A percentile compares a stretch with the other conserved stretches of the same genome.
Evolutionary conservation across 2,888 invertebrate species (phyloP).

Genomic region (Drosophila cognata): DNA sequence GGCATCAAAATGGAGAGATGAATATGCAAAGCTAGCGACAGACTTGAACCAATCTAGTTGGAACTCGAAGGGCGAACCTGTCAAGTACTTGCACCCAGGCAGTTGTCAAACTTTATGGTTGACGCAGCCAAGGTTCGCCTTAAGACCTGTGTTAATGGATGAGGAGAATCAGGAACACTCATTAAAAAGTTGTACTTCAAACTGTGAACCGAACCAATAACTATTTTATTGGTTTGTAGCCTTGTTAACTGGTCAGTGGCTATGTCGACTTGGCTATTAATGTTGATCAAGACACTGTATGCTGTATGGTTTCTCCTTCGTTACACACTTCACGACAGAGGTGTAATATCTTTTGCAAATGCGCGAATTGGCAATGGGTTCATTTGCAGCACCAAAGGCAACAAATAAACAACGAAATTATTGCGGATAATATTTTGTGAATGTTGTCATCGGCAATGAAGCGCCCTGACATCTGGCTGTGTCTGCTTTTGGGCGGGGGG

Average conservation of each 20-base stretch:
- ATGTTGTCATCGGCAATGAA: background rate
- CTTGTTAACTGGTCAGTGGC: background rate
- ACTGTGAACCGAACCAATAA: background rate
- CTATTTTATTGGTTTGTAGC: background rate
- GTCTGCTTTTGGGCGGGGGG: background rate
- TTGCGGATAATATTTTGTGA: background rate
- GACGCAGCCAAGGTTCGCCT: background rate
- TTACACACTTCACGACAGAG: background rate
- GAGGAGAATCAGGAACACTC: background rate
- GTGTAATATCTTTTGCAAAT: background rate
- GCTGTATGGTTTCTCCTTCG: background rate
- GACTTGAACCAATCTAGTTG: too few relatives aligned
- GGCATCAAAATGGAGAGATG: too few relatives aligned
- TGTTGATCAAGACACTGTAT: background rate
- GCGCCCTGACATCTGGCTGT: background rate
- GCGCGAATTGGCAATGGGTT: background rate
- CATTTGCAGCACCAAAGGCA: background rate
- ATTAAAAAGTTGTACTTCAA: background rate
- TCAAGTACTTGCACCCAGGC: too few relatives aligned
- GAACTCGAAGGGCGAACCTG: too few relatives aligned
- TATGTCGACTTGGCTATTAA: background rate
- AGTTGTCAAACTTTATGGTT: too few relatives aligned
- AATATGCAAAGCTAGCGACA: rapidly evolving
- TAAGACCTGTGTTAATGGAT: background rate
- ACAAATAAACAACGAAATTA: background rate